These are phyloP conservation scores for Alcis repandata DNA, from an alignment of 2,888 invertebrate species.

Conservation along the genomic window DNA sequence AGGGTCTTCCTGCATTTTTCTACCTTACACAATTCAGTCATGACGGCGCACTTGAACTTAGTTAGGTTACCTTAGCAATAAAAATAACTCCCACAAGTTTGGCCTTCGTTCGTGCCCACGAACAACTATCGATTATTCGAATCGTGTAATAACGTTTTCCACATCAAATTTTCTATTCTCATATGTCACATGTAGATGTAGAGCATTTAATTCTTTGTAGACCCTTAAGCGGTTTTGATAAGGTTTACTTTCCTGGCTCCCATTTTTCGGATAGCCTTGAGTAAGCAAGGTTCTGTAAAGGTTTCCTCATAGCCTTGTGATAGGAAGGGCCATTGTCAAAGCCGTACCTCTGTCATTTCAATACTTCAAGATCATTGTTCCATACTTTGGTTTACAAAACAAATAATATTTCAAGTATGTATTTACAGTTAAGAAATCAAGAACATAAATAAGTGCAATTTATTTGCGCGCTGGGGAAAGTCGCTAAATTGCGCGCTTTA, in stretches of 20 bases:
- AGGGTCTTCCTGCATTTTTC: too few species aligned
- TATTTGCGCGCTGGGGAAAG: slow-evolving; percentile 30
- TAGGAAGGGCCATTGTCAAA: slow-evolving; percentile 29
- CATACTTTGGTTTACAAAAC: background rate
- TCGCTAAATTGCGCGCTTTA: slow-evolving; percentile 13
- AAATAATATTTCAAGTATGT: background rate
- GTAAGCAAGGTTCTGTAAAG: slow-evolving; percentile 17
- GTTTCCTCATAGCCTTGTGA: slow-evolving; percentile 30
- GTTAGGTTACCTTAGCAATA: slow-evolving; percentile 12
- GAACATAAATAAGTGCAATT: slow-evolving; percentile 21
- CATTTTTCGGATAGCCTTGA: slow-evolving; percentile 18
- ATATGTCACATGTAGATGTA: slow-evolving; percentile 7
- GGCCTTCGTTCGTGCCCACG: slow-evolving; percentile 18
- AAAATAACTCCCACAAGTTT: slow-evolving; percentile 15
- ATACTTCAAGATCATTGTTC: background rate
- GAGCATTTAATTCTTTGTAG: background rate
- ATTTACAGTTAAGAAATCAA: slow-evolving; percentile 5
- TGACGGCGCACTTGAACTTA: background rate
- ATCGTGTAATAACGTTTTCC: slow-evolving; percentile 15
- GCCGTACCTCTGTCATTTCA: slow-evolving; percentile 2
- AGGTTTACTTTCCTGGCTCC: slow-evolving; percentile 15
- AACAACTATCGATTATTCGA: slow-evolving; percentile 24
- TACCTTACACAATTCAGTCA: too few species aligned
- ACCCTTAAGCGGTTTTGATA: slow-evolving; percentile 16
- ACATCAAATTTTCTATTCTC: slow-evolving; percentile 21